Evolutionary conservation across 2,797 vertebrate genomes (phyloP).

Genomic region (Lophius americanus): DNA sequence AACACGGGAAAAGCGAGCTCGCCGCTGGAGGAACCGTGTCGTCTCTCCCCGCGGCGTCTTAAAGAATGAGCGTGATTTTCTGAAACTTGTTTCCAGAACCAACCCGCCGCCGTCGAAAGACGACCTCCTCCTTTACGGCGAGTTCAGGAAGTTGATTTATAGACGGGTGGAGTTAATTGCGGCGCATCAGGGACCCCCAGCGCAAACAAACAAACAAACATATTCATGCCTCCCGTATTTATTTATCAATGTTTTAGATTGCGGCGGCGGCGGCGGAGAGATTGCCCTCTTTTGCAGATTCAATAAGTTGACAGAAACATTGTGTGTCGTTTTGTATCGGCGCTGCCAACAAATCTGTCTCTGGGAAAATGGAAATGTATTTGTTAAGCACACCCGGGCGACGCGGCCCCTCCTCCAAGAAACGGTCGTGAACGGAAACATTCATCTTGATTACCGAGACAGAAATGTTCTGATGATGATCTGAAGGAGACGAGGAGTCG

Average conservation of each 20-base stretch:
- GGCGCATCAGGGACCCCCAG: constrained; percentile 76
- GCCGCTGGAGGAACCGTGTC: constrained; percentile 63
- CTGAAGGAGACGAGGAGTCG: constrained; percentile 69
- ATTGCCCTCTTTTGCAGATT: constrained; percentile 81
- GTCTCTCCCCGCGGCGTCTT: constrained; percentile 45
- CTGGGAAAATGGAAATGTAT: constrained; percentile 77
- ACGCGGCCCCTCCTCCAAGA: constrained; percentile 52
- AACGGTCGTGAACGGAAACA: constrained; percentile 70
- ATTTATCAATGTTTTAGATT: constrained; percentile 86
- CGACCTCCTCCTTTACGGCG: constrained; percentile 82
- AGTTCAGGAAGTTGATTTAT: constrained; percentile 98
- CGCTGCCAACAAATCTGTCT: constrained; percentile 76
- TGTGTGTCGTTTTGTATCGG: constrained; percentile 77
- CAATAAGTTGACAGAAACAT: constrained; percentile 84
- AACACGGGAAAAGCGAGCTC: constrained; percentile 21
- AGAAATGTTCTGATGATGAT: constrained; percentile 82
- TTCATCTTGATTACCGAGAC: constrained; percentile 82
- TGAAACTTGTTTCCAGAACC: constrained; percentile 79
- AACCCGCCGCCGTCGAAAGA: constrained; percentile 76
- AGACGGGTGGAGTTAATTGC: constrained; percentile 92
- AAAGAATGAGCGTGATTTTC: constrained; percentile 83
- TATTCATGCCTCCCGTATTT: constrained; percentile 81
- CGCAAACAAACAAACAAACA: constrained; percentile 79
- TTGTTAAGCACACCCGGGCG: constrained; percentile 59
- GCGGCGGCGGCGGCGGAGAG: constrained; percentile 66